Percentiles rank a stretch among this genome's conserved stretches.
Conservation (phyloP, 2,888 invertebrate species). For the Caenorhabditis sp. region DNA sequence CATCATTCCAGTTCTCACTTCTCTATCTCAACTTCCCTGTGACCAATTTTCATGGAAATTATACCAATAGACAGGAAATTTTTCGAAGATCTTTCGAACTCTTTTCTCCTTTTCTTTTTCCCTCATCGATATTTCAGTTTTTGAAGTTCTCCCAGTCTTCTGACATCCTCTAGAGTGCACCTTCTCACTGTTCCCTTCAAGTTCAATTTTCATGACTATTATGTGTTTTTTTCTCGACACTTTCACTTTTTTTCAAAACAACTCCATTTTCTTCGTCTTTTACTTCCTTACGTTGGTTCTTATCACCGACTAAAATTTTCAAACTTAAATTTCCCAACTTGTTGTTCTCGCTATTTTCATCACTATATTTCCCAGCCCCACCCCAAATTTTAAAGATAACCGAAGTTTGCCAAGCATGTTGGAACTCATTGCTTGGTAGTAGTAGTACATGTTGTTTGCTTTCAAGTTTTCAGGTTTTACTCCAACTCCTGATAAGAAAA, state of each 20-base stretch:
- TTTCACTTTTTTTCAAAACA: conserved; percentile 5
- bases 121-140: no score
- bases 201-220: neutral
- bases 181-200: neutral
- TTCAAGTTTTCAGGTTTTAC: neutral
- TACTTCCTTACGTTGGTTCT: conserved; percentile 2
- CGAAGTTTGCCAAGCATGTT: neutral
- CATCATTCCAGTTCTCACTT: no score
- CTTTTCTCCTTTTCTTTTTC: no score
- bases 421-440: neutral
- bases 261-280: neutral
- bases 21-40: no score
- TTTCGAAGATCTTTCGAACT: no score
- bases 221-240: neutral
- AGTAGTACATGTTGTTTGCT: neutral
- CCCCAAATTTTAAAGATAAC: neutral
- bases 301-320: conserved; percentile 3
- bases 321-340: conserved; percentile 10
- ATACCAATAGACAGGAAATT: no score
- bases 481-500: neutral
- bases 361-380: no score
- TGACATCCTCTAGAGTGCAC: neutral
- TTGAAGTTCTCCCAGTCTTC: no score
- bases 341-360: neutral
- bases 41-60: no score